These are phyloP conservation scores for Margaritifera margaritifera DNA, from an alignment of 2,888 invertebrate species.

Conservation along the genomic window DNA sequence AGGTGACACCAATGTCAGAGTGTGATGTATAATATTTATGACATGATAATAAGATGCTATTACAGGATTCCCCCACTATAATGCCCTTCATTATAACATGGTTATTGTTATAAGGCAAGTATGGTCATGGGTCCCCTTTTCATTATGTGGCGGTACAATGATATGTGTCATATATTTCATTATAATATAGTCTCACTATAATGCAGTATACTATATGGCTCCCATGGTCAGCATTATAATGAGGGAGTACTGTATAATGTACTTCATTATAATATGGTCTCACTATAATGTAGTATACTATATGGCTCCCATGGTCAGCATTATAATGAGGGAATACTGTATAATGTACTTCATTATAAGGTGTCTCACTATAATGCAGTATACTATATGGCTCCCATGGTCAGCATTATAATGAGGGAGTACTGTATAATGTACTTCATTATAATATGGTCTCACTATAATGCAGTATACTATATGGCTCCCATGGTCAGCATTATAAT, in stretches of 20 bases:
- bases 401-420: background rate
- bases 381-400: background rate
- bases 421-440: too few relatives aligned
- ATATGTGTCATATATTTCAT: too few relatives aligned
- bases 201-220: background rate
- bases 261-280: background rate
- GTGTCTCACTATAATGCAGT: background rate
- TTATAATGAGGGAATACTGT: background rate
- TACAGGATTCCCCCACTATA: too few relatives aligned
- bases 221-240: background rate
- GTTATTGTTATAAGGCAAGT: too few relatives aligned
- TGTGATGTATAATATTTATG: too few relatives aligned
- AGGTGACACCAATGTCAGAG: too few relatives aligned
- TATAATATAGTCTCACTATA: background rate
- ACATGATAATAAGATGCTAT: too few relatives aligned
- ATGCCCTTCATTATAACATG: too few relatives aligned
- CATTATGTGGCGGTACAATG: too few relatives aligned
- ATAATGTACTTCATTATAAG: background rate
- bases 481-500: background rate
- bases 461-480: background rate
- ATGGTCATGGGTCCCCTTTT: too few relatives aligned
- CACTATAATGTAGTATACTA: background rate
- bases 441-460: background rate
- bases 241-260: background rate
- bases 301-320: background rate